phyloP scores from a whole-genome alignment of 2,113 vertebrate genomes.

The Prunella himalayana region DNA sequence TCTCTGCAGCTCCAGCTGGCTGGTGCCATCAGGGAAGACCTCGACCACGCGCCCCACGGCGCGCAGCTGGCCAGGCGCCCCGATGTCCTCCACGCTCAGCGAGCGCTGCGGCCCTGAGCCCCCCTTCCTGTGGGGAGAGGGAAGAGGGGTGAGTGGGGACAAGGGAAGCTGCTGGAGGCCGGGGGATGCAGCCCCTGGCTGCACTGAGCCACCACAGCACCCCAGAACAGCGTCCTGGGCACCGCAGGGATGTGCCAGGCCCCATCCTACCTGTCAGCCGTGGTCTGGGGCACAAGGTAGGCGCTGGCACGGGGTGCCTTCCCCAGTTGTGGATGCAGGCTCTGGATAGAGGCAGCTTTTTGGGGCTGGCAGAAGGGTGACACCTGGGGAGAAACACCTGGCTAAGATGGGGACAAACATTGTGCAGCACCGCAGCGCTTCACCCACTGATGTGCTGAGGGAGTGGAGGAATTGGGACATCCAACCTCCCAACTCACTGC shows the following conservation, averaged over 20 bases:
- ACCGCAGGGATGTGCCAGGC: accelerated
- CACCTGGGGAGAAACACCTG: slow-evolving; percentile 75
- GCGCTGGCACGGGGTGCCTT: slow-evolving; percentile 78
- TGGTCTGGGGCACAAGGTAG: slow-evolving; percentile 76
- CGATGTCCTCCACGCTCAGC: slow-evolving; percentile 81
- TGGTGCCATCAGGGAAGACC: slow-evolving; percentile 86
- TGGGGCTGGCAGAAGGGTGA: slow-evolving; percentile 83
- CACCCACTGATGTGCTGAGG: accelerated
- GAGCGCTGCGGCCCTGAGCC: slow-evolving; percentile 23
- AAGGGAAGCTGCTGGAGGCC: accelerated
- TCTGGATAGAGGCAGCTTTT: slow-evolving; percentile 86
- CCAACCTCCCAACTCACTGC: accelerated
- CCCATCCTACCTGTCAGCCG: slow-evolving; percentile 74
- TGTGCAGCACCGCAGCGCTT: accelerated
- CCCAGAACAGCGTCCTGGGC: accelerated
- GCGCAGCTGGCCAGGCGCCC: slow-evolving; percentile 70
- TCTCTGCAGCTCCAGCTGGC: slow-evolving; percentile 84
- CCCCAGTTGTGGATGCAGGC: slow-evolving; percentile 75
- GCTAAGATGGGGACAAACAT: not conserved
- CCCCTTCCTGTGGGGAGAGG: not conserved
- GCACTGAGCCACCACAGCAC: not conserved
- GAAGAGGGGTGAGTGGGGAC: accelerated
- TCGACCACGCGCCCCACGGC: slow-evolving; percentile 80
- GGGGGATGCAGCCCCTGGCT: no score
- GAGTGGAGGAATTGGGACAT: accelerated